Base-by-base conservation (phyloP, 2,888 invertebrate species). In the Habrosyne pyritoides region DNA sequence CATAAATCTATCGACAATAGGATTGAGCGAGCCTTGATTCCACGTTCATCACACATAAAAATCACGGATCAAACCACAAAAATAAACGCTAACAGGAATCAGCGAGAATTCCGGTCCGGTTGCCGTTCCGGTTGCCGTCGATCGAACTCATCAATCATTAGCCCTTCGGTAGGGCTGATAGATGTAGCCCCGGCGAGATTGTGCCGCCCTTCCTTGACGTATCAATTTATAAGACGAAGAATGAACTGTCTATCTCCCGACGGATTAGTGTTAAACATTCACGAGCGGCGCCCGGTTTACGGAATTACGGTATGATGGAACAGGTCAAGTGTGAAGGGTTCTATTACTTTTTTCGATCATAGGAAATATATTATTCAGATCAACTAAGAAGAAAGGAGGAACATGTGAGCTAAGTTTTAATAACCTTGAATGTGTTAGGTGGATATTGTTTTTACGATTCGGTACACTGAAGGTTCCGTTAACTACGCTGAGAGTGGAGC, bases 161-260 rank as follows among this genome's bases (percentile, higher is more conserved):
- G 82, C 72, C 72, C 70, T 70, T 50, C 21, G 42, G 73, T 59
- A 67, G 60, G 72, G 68, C 75, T 88, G 89, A 87, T 87, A 80
- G 84, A 86, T 86, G 85, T 83, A 73, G 77, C 77, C 75, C 73
- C 74, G 70, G 65, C 77, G 84, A 87, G 89, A 89, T 90, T 88
- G 84, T 79, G 75, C 70, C 42, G 61, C 65, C 77, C 79, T 72
- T 74, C 75, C 83, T 75, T 79, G 88, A 88, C 89, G 84, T 86
- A 89, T 88, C 90, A 89, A 91, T 91, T 89, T 91, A 89, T 91
- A 89, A 88, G 87, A 84, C 84, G 83, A 88, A 86, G 85, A 86
- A 87, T 86, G 81, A 81, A 84, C 84, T 83, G 87, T 83, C 85
- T 82, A 77, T 81, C 82, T 65, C 64, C 55, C 61, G 68, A 66